Conservation (phyloP, 2,797 vertebrate species). For the Danio jaintianensis region DNA sequence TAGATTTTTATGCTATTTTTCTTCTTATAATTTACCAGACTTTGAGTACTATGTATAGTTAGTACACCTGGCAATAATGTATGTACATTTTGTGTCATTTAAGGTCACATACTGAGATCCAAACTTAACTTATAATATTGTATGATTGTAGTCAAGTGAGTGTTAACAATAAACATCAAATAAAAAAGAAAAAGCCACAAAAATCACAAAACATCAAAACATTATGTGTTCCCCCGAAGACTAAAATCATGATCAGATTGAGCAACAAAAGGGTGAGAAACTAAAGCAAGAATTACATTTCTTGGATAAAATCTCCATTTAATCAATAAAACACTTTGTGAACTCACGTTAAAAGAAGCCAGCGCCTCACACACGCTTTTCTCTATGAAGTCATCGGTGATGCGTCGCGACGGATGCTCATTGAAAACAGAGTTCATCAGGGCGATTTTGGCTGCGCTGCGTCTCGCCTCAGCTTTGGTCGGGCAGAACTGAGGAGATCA, state of each 20-base stretch:
- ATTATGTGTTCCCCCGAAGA: not conserved
- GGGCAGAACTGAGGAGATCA: conserved; percentile 87
- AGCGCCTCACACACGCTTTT: conserved; percentile 95
- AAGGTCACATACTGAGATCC: too few species aligned
- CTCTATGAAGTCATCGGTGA: conserved; percentile 97
- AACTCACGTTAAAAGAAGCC: conserved; percentile 93
- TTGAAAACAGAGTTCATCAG: conserved; percentile 99
- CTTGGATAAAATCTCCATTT: not conserved
- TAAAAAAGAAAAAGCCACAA: too few species aligned
- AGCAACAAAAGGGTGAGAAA: not conserved
- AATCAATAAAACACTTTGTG: not conserved
- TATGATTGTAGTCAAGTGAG: too few species aligned
- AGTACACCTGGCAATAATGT: too few species aligned
- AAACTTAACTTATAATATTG: too few species aligned
- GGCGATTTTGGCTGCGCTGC: conserved; percentile 96
- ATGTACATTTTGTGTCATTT: too few species aligned
- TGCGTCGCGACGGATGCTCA: conserved; percentile 94
- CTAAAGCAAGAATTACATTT: not conserved
- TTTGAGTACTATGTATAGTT: too few species aligned
- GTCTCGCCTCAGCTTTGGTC: conserved; percentile 92
- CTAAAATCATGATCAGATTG: not conserved
- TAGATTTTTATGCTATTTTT: too few species aligned
- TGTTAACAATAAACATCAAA: too few species aligned
- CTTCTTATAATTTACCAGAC: too few species aligned
- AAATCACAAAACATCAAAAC: not conserved